Base-by-base conservation (phyloP, 2,888 invertebrate species). In the Drosophila ezoana region DNA sequence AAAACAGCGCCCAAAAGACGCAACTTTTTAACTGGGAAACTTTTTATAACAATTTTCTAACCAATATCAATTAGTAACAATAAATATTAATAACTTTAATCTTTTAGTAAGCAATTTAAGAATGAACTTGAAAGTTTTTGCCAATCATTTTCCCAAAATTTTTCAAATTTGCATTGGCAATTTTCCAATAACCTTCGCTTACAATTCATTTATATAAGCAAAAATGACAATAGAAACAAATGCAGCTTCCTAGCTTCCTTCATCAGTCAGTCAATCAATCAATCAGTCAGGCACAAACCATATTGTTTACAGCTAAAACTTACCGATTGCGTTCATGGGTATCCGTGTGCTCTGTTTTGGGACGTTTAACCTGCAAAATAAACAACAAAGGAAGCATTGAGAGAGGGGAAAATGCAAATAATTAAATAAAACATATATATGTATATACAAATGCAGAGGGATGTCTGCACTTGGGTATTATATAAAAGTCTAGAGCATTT, bases 251-350 rank as follows among this genome's bases (percentile, higher is more conserved):
- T n/a, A 37, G n/a, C n/a, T n/a, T n/a, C n/a, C 2, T n/a, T n/a
- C n/a, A 8, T 33, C 28, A 18, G n/a, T 35, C 16, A 23, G 2
- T 32, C 41, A 4, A 18, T 43, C 20, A 20, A 11, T 43, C 41
- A 43, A 43, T 43, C 41, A 10, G 41, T 13, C 18, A 11, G 18
- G 11, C 13, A 13, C 10, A 40, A 3, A n/a, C 8, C 8, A 38
- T 28, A 20, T 53, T 18, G 2, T 11, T 13, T 38, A n/a, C 16
- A 10, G 1, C 18, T 32, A n/a, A 20, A 11, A 40, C 68, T 66
- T 93, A 95, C 95, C 95, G 94, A 93, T 95, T 95, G 91, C 94
- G 93, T 87, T 95, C 95, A 93, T 95, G 94, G 72, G 93, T 91
- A 91, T 95, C 94, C 90, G 94, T 93, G 76, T 94, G 93, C 90